phyloP scores from a whole-genome alignment of 2,888 invertebrate species.

The Drosophila sordidula region DNA sequence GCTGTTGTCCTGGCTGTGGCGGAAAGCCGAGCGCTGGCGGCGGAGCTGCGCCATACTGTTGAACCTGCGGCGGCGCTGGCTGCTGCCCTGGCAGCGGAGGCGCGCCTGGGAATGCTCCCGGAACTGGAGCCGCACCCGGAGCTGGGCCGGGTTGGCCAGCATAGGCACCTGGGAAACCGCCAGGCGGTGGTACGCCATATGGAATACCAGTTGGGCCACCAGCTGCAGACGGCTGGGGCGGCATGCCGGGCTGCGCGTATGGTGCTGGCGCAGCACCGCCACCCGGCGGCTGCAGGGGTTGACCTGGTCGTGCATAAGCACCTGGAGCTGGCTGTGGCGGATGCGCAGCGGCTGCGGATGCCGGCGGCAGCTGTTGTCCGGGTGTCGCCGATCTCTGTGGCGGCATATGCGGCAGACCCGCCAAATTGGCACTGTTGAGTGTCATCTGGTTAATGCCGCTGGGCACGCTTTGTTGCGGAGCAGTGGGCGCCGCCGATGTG shows the following conservation, averaged over 20 bases:
- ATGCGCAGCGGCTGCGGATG: constrained; percentile 27
- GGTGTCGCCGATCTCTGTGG: constrained; percentile 68
- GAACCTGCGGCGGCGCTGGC: constrained; percentile 15
- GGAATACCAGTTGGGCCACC: constrained; percentile 47
- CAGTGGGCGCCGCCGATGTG: constrained; percentile 31
- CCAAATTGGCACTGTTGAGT: constrained; percentile 78
- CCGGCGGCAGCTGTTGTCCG: constrained; percentile 37
- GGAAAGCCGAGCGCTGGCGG: constrained; percentile 37
- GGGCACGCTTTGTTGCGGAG: constrained; percentile 64
- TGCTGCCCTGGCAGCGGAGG: constrained; percentile 55
- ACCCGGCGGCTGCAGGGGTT: constrained; percentile 34
- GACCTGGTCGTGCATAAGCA: constrained; percentile 42
- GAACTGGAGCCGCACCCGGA: constrained; percentile 2
- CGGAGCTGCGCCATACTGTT: constrained; percentile 44
- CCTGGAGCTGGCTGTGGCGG: constrained; percentile 5
- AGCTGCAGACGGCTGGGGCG: constrained; percentile 24
- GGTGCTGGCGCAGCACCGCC: not conserved
- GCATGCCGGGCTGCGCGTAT: constrained; percentile 7
- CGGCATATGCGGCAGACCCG: constrained; percentile 84
- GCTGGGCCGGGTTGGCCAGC: constrained; percentile 31
- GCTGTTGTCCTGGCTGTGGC: constrained; percentile 47
- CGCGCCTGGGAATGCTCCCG: constrained; percentile 30
- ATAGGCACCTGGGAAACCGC: constrained; percentile 37
- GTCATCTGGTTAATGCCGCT: constrained; percentile 81
- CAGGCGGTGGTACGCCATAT: constrained; percentile 53